Base-by-base conservation (phyloP, 2,888 invertebrate genomes). In the Himalopsyche japonica region DNA sequence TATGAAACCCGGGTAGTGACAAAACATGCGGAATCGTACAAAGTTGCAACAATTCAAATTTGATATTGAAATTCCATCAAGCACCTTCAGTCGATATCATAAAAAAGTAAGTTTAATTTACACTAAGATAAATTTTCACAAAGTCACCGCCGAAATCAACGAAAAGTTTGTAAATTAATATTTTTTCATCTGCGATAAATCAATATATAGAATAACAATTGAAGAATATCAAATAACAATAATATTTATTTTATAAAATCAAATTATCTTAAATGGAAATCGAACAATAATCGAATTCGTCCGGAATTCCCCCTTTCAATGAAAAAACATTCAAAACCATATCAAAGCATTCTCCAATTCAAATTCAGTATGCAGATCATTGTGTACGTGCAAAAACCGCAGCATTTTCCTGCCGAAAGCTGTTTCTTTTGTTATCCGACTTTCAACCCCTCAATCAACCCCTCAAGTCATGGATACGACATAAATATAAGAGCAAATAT, bases 291-390 rank as follows among this genome's bases (percentile, higher is more conserved):
- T 70, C 70, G 70, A 70, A 70, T 27, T 30, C 70, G 70, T 70
- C 30, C 24, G 70, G 70, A 70, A 70, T 70, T 70, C 70, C 70
- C 70, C 70, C 70, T 70, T 70, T 70, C 70, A 70, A 70, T 70
- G 70, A 70, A 70, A 70, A 70, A 70, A 70, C 70, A 70, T 70
- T 70, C 70, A 70, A 70, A 70, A 70, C 24, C 70, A 70, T 70
- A 70, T 70, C 70, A 70, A 27, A 70, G 70, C 70, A 30, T 70
- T 70, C 70, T 70, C 70, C 70, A 70, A 70, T 70, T 70, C 70
- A 70, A 70, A 70, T 70, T 70, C 70, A 70, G 70, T 70, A 70
- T 70, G 70, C 70, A 70, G 70, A 70, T 70, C 70, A 70, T 70
- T 30, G 70, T 30, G 27, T 70, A 70, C 70, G 70, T 70, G 70